Evolutionary conservation across 2,113 vertebrate genomes (phyloP).

Genomic region (Pygoscelis antarcticus): DNA sequence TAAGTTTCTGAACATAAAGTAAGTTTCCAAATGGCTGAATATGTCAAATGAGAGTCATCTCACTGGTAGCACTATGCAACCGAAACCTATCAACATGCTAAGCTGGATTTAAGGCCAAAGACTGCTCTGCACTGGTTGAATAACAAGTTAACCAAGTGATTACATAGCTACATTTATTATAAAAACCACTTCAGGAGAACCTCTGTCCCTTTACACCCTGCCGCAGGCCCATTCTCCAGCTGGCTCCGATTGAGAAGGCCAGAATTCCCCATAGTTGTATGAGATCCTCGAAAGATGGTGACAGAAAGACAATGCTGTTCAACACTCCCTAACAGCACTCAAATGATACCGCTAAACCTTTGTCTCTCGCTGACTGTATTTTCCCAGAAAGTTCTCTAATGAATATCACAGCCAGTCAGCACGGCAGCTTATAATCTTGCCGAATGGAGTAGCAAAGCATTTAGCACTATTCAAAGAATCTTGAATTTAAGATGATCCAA

Average conservation of each 20-base stretch:
- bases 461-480: background rate
- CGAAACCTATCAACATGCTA: conserved; percentile 15
- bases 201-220: background rate
- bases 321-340: background rate
- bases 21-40: conserved; percentile 68
- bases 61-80: conserved; percentile 6
- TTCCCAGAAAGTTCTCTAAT: background rate
- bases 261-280: background rate
- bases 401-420: background rate
- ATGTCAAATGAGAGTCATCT: conserved; percentile 42
- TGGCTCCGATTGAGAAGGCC: background rate
- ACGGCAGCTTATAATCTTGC: background rate
- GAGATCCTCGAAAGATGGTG: background rate
- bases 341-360: background rate
- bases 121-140: conserved; percentile 13
- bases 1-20: conserved; percentile 29
- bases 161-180: background rate
- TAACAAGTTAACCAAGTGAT: conserved; percentile 35
- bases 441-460: background rate
- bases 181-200: background rate
- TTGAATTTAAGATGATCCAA: background rate
- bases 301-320: background rate
- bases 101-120: conserved; percentile 56
- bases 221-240: background rate
- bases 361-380: background rate